Percentiles rank a stretch among this genome's conserved stretches.
Evolutionary conservation across 2,797 vertebrate species (phyloP).

Genomic region (Malurus splendens): DNA sequence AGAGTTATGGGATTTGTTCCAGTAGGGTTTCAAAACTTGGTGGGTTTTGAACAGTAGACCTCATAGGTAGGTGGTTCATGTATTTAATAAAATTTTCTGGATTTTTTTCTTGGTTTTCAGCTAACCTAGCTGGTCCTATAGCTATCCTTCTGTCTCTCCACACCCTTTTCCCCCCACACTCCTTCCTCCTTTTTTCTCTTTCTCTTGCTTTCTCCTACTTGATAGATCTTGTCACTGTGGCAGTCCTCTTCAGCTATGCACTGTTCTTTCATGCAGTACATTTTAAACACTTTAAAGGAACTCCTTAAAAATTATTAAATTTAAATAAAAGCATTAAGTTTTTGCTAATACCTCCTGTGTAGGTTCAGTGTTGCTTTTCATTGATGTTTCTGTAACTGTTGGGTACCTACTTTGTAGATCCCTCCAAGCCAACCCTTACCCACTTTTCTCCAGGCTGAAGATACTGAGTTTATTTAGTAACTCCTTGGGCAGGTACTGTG

Average conservation of each 20-base stretch:
- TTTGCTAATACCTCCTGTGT: not conserved
- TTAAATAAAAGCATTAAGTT: not conserved
- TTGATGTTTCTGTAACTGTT: not conserved
- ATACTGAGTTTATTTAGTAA: not conserved
- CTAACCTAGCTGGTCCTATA: not conserved
- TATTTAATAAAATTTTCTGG: not conserved
- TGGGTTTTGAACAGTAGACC: not conserved
- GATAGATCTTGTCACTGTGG: not conserved
- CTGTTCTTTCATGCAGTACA: not conserved
- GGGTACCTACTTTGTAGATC: not conserved
- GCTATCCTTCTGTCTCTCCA: rapidly evolving
- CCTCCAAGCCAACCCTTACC: not conserved
- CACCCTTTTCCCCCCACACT: rapidly evolving
- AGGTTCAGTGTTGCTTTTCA: not conserved
- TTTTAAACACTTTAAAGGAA: not conserved
- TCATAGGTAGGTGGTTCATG: not conserved
- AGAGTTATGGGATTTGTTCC: not conserved
- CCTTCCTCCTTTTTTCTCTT: not conserved
- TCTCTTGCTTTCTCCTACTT: not conserved
- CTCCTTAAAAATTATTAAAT: not conserved
- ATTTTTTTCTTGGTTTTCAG: not conserved
- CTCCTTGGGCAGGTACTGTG: not conserved
- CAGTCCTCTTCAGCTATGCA: not conserved
- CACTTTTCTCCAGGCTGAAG: not conserved
- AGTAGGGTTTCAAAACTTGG: not conserved